Conservation (phyloP, 2,797 vertebrate genomes). For the Phaenicophaeus curvirostris region DNA sequence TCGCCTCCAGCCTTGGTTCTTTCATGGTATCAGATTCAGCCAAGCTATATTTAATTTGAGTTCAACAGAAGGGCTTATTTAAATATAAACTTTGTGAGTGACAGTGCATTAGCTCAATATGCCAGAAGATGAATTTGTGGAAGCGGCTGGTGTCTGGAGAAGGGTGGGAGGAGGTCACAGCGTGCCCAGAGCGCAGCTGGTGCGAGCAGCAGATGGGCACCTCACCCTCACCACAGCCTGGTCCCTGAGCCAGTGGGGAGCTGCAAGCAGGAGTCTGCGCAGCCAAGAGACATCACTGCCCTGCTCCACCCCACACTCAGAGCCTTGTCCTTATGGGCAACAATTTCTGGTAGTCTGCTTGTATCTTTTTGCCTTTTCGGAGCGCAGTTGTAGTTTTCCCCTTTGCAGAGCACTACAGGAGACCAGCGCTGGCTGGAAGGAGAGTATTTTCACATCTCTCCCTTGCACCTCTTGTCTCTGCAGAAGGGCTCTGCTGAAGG, state of each 20-base stretch:
- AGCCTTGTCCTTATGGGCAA: background rate
- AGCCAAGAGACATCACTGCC: background rate
- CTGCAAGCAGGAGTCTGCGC: background rate
- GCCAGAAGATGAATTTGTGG: background rate
- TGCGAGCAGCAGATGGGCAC: background rate
- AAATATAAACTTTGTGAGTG: conserved; percentile 55
- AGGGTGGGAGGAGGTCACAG: conserved; percentile 16
- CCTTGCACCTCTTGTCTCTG: background rate
- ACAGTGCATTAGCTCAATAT: background rate
- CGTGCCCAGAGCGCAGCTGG: background rate
- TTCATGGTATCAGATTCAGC: conserved; percentile 46
- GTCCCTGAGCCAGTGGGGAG: background rate
- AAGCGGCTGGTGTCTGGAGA: background rate
- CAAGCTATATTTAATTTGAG: conserved; percentile 40
- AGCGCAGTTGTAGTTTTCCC: background rate
- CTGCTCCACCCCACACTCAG: background rate
- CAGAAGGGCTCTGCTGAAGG: background rate
- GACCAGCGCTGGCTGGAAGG: background rate
- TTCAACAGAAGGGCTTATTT: conserved; percentile 66
- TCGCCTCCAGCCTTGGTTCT: conserved; percentile 36
- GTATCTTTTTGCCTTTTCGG: background rate
- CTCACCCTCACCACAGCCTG: background rate
- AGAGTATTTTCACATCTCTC: background rate
- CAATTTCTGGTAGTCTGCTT: background rate
- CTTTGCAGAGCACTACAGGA: background rate